These are phyloP conservation scores for Siniperca undulata DNA, from an alignment of 2,797 vertebrate genomes.

Conservation along the genomic window DNA sequence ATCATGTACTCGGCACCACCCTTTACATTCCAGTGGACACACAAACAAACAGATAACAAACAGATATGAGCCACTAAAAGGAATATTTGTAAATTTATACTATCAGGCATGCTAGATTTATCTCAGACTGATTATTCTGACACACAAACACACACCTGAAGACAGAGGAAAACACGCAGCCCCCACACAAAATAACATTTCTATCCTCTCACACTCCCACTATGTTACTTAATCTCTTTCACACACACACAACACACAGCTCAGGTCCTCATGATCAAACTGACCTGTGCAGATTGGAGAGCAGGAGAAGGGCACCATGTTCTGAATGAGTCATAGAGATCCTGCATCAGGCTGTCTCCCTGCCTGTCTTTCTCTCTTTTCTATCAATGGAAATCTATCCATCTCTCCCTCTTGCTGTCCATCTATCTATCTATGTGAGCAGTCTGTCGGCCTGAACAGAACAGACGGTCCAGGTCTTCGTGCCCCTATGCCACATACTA, in stretches of 20 bases:
- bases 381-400: conserved; percentile 34
- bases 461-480: conserved; percentile 21
- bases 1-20: conserved; percentile 50
- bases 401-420: neutral
- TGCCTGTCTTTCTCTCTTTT: conserved; percentile 17
- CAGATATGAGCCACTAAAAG: conserved; percentile 26
- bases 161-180: conserved; percentile 13
- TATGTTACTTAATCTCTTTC: conserved; percentile 15
- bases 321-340: conserved; percentile 75
- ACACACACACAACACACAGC: neutral
- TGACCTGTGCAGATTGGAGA: conserved; percentile 68
- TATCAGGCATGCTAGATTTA: conserved; percentile 16
- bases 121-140: conserved; percentile 46
- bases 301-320: conserved; percentile 63
- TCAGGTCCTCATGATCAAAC: conserved; percentile 27
- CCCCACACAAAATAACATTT: conserved; percentile 51
- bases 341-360: conserved; percentile 46
- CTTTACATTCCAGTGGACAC: conserved; percentile 67
- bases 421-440: neutral
- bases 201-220: conserved; percentile 45
- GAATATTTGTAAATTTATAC: conserved; percentile 23
- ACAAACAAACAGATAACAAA: conserved; percentile 65
- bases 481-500: conserved; percentile 48
- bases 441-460: conserved; percentile 1
- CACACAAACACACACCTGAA: conserved; percentile 46